Conservation (phyloP, 2,113 vertebrate species). For the Lagopus muta region DNA sequence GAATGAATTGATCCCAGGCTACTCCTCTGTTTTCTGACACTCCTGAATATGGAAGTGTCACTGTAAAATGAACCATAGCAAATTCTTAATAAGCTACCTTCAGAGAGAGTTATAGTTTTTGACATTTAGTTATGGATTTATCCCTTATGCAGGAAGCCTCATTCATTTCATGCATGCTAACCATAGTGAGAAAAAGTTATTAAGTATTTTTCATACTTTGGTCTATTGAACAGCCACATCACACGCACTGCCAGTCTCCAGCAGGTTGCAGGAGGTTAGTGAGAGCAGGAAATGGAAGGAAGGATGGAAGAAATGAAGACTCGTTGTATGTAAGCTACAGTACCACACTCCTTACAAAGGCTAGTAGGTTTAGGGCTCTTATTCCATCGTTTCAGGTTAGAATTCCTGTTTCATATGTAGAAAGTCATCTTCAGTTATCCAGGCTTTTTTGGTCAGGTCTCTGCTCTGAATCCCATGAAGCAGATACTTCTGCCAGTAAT, state of each 20-base stretch:
- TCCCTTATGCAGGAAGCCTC: constrained; percentile 51
- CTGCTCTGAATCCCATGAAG: background rate
- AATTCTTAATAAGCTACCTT: constrained; percentile 77
- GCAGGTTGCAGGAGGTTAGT: background rate
- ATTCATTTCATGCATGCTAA: constrained; percentile 66
- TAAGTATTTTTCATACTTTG: constrained; percentile 55
- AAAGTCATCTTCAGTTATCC: background rate
- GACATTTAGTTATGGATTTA: constrained; percentile 74
- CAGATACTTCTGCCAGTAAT: background rate
- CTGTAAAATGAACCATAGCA: constrained; percentile 76
- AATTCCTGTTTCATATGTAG: background rate
- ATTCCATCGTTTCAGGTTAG: background rate
- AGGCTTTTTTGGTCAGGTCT: background rate
- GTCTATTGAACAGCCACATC: constrained; percentile 34
- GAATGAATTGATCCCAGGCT: constrained; percentile 73
- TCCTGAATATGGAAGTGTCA: constrained; percentile 74
- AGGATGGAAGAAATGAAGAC: background rate
- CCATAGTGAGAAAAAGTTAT: constrained; percentile 46
- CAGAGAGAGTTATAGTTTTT: constrained; percentile 73
- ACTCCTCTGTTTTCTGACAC: constrained; percentile 65
- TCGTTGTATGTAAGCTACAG: background rate
- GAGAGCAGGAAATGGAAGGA: background rate
- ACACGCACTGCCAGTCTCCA: background rate
- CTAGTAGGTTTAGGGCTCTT: background rate
- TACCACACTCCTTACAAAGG: background rate